Evolutionary conservation across 2,113 vertebrate genomes (phyloP), one percentile per base, ranked within the genome.

Genomic region (Cinclus mexicanus): DNA sequence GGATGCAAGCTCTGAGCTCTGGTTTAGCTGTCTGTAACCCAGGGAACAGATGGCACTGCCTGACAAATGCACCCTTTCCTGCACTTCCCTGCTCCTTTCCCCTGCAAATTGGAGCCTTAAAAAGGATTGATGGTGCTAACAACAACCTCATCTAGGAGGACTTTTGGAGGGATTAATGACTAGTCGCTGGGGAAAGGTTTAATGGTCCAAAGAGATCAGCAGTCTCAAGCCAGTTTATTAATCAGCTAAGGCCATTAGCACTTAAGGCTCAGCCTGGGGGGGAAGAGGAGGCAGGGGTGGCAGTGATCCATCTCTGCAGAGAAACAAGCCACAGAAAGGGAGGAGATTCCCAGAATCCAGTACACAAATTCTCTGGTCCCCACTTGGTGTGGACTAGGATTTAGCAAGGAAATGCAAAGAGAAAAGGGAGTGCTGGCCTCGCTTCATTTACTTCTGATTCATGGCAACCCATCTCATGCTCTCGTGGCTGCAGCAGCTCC

Each of bases 161-260:
- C 64, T 93, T 85, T 83, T 25, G 55, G 52, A 67, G 88, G 92
- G 88, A 96, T 96, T 95, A 96, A 96, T 82, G 92, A 56, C 22
- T 25, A 68, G 72, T 90, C 2, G 1, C 47, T 77, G 64, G 60
- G 88, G 93, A 81, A 89, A 63, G 85, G 90, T 94, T 96, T 96
- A 97, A 96, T 90, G 86, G 92, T 61, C 93, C 92, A 75, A 80
- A 88, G 94, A 83, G 92, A 94, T 96, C 92, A 89, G 85, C 93
- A 94, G 76, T 60, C 88, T 75, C 49, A 79, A 94, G 69, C 44
- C 92, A 93, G 83, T 96, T 95, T 93, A 94, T 95, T 90, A 94
- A 96, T 96, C 94, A 92, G 56, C 53, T 96, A 68, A 92, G 47
- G 60, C 85, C 20, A 70, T 92, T 78, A 63, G 37, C 83, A 47